Conservation (phyloP, 2,113 vertebrate genomes). For the Cephalopterus ornatus region DNA sequence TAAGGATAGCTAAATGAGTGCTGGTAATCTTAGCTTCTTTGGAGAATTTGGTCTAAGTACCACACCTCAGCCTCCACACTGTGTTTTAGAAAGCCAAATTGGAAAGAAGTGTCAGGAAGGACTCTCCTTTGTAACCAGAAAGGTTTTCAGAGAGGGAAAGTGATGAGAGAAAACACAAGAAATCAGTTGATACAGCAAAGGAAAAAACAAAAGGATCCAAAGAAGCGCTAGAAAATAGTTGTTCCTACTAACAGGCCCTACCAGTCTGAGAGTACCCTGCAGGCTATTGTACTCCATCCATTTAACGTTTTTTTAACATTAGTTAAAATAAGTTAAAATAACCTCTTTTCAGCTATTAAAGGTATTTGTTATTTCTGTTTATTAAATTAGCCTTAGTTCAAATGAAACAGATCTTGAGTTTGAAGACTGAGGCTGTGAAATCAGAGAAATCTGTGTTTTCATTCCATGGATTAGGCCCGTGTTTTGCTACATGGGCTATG, state of each 20-base stretch:
- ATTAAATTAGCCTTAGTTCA: not conserved
- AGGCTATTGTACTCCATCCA: not conserved
- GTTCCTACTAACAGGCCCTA: not conserved
- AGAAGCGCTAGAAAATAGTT: not conserved
- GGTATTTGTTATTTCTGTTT: not conserved
- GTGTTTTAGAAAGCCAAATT: not conserved
- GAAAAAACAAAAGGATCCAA: not conserved
- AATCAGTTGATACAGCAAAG: not conserved
- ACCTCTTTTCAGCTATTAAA: not conserved
- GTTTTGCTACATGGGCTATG: not conserved
- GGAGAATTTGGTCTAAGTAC: not conserved
- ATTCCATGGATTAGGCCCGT: not conserved
- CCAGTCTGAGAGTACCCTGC: not conserved
- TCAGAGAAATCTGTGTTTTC: not conserved
- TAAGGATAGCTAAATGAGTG: not conserved
- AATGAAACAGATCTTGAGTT: not conserved
- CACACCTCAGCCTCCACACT: not conserved
- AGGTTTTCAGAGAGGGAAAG: not conserved
- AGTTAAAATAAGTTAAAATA: not conserved
- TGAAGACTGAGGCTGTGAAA: not conserved
- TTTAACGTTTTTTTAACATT: not conserved
- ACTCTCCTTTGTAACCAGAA: not conserved
- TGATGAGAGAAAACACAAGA: not conserved
- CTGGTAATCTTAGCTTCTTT: not conserved
- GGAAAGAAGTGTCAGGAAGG: not conserved